These are phyloP conservation scores for Ophonus ardosiacus DNA, from an alignment of 2,888 invertebrate genomes.

Conservation along the genomic window DNA sequence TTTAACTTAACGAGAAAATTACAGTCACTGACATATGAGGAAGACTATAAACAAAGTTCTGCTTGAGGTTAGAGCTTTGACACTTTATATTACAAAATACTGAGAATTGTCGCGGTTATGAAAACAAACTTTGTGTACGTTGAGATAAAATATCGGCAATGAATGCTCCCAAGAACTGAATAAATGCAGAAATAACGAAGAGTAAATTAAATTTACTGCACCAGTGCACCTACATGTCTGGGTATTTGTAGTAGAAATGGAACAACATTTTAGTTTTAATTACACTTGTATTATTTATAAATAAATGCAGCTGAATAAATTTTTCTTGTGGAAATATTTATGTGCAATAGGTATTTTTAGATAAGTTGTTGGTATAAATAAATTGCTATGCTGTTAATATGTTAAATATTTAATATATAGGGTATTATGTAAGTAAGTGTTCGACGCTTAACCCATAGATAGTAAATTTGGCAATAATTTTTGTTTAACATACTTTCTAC, in stretches of 20 bases:
- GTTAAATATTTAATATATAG: too few species aligned
- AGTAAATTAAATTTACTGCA: not conserved
- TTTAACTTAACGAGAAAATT: constrained; percentile 48
- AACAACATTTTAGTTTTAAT: not conserved
- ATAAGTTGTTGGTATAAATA: too few species aligned
- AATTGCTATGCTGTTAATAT: too few species aligned
- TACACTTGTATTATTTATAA: not conserved
- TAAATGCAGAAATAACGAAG: not conserved
- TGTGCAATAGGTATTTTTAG: not conserved
- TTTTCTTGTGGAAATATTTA: not conserved
- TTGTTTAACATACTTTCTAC: too few species aligned
- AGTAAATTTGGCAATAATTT: too few species aligned
- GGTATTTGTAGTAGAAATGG: not conserved
- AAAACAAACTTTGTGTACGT: not conserved
- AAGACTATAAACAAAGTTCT: constrained; percentile 12
- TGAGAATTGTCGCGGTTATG: constrained; percentile 6
- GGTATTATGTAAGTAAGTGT: too few species aligned
- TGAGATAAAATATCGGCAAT: constrained; percentile 6
- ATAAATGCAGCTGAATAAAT: not conserved
- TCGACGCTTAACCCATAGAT: too few species aligned
- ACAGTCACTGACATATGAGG: constrained; percentile 26
- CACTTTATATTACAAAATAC: not conserved
- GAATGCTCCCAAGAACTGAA: not conserved
- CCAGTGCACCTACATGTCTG: not conserved
- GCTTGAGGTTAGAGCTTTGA: not conserved